Percentiles rank a stretch among this genome's conserved stretches.
phyloP scores from a whole-genome alignment of 2,888 invertebrate species.

The Drosophila buzzatii region DNA sequence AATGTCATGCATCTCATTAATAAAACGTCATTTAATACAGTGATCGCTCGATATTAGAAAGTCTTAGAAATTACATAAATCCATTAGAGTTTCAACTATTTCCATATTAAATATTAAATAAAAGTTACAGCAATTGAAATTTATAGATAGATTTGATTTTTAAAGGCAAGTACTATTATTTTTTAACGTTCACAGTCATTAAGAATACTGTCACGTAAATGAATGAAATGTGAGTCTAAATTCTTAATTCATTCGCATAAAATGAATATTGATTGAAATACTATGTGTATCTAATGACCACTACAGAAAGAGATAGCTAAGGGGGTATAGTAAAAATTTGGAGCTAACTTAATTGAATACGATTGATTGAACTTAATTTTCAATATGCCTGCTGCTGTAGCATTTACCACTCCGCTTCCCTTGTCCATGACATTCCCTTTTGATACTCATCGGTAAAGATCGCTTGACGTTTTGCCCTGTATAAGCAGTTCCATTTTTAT shows the following conservation, averaged over 20 bases:
- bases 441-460: neutral
- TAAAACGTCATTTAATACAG: conserved; percentile 20
- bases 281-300: conserved; percentile 33
- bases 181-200: neutral
- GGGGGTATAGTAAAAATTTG: neutral
- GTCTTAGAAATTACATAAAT: neutral
- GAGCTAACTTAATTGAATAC: conserved; percentile 35
- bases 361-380: conserved; percentile 68
- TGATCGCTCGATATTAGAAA: neutral
- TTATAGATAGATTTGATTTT: neutral
- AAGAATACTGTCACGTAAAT: conserved; percentile 38
- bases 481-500: neutral
- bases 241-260: conserved; percentile 28
- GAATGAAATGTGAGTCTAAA: conserved; percentile 37
- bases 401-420: rapidly evolving
- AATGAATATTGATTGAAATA: conserved; percentile 32
- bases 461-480: neutral
- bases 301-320: neutral
- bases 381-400: conserved; percentile 9
- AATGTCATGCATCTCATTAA: neutral
- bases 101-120: neutral
- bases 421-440: too few species aligned
- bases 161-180: neutral
- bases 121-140: neutral
- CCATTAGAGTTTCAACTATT: neutral